phyloP scores from a whole-genome alignment of 2,113 vertebrate species.

The Eurypyga helias region DNA sequence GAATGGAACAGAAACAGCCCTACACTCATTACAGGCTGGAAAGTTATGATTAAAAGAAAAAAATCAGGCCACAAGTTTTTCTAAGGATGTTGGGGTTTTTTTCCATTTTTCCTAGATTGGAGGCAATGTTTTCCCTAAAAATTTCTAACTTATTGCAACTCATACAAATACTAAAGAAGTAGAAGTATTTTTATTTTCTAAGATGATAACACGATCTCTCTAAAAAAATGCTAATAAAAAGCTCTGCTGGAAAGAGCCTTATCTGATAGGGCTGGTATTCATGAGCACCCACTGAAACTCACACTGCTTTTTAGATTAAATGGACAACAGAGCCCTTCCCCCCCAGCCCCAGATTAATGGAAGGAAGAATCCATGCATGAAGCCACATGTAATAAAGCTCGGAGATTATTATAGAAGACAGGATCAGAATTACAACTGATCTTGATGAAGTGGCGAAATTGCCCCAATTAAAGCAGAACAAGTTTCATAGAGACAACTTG shows the following conservation, averaged over 20 bases:
- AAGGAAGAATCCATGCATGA: constrained; percentile 43
- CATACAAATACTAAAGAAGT: neutral
- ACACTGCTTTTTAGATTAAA: constrained; percentile 34
- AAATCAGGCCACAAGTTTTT: neutral
- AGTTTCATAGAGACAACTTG: neutral
- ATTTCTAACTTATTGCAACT: neutral
- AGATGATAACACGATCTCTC: neutral
- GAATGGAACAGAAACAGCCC: neutral
- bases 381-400: neutral
- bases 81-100: neutral
- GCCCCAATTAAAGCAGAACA: constrained; percentile 22
- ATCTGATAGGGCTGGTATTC: constrained; percentile 20
- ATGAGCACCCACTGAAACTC: neutral
- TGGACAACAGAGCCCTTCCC: neutral
- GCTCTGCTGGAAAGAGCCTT: neutral
- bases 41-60: neutral
- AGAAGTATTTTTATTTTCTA: neutral
- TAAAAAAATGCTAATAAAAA: constrained; percentile 41
- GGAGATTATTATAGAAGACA: constrained; percentile 25
- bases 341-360: constrained; percentile 3
- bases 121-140: neutral
- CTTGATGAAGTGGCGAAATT: constrained; percentile 25
- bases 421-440: neutral
- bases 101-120: neutral
- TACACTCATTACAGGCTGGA: neutral